These are phyloP conservation scores for Osmerus mordax DNA, from an alignment of 2,113 vertebrate genomes.

Conservation along the genomic window DNA sequence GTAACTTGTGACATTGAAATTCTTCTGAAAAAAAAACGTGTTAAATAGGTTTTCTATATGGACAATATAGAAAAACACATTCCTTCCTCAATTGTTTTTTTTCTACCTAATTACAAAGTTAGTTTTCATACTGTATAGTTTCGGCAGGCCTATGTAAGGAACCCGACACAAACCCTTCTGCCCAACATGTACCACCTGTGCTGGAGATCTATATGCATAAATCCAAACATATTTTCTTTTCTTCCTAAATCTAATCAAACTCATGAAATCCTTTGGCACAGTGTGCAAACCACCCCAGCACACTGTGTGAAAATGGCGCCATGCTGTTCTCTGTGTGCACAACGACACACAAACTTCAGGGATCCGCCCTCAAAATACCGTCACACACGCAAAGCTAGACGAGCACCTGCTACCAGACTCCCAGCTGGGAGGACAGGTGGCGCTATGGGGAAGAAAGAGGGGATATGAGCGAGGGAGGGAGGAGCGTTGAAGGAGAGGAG, in stretches of 20 bases:
- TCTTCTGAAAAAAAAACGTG: conserved; percentile 46
- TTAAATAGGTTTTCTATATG: conserved; percentile 35
- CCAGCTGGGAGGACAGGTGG: conserved; percentile 58
- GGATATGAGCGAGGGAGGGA: neutral
- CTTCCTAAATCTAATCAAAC: conserved; percentile 26
- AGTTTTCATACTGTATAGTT: no score
- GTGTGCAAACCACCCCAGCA: conserved; percentile 32
- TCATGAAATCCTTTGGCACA: conserved; percentile 30
- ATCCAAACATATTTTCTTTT: conserved; percentile 19
- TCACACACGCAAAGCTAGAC: conserved; percentile 31
- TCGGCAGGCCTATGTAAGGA: no score
- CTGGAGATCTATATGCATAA: conserved; percentile 9
- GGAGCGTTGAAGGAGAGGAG: conserved; percentile 13
- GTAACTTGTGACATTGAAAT: conserved; percentile 40
- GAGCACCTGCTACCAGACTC: conserved; percentile 51
- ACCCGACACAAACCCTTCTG: neutral
- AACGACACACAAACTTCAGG: conserved; percentile 2
- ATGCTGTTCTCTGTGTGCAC: conserved; percentile 9
- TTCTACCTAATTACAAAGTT: neutral
- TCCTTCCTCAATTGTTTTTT: conserved; percentile 39
- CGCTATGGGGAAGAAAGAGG: conserved; percentile 19
- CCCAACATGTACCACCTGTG: neutral
- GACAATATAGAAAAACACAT: neutral
- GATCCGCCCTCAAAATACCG: conserved; percentile 19
- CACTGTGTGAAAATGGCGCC: conserved; percentile 52